Evolutionary conservation across 1,140 invertebrate species (phyloP), one percentile per base, ranked within the genome.

Genomic region (Orussus abietinus): DNA sequence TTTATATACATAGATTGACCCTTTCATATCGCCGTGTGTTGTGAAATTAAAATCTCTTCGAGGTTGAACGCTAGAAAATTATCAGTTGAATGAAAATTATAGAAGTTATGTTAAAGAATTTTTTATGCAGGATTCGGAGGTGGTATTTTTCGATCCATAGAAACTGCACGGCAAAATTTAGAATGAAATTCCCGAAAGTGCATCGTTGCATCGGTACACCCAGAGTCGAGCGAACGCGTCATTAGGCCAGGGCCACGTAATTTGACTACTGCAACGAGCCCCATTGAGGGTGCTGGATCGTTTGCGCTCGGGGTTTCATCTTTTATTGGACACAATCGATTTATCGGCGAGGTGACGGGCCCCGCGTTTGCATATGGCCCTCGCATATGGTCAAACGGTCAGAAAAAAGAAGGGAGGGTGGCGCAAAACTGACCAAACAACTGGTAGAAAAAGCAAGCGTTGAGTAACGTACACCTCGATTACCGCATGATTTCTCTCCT

Each of bases 381-480:
- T 46, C 67, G 51, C 71, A 74, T 74, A 74, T 74, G 71, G 68
- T 67, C 66, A 62, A 64, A 62, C 59, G 63, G 62, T 57, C 57
- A 60, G 64, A 66, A 70, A 66, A 69, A 63, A 49, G 64, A 69
- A n/a, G 68, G 68, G 68, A 64, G 58, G 55, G 29, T 39, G 28
- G 33, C 48, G 48, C 31, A 32, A 50, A 62, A 64, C 59, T 66
- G 62, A 66, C 60, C 67, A 66, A 69, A 68, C 42, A 51, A 42
- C 40, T 18, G 33, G 43, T 39, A 50, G 45, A 47, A 48, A 45
- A 49, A 50, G 41, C 37, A 42, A 42, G 15, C 45, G n/a, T n/a
- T n/a, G n/a, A n/a, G n/a, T n/a, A n/a, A n/a, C n/a, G n/a, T n/a
- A n/a, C n/a, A n/a, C n/a, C n/a, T n/a, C n/a, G n/a, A n/a, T n/a